Conservation (phyloP, 2,888 invertebrate genomes). For the Ernsta delagoae region DNA sequence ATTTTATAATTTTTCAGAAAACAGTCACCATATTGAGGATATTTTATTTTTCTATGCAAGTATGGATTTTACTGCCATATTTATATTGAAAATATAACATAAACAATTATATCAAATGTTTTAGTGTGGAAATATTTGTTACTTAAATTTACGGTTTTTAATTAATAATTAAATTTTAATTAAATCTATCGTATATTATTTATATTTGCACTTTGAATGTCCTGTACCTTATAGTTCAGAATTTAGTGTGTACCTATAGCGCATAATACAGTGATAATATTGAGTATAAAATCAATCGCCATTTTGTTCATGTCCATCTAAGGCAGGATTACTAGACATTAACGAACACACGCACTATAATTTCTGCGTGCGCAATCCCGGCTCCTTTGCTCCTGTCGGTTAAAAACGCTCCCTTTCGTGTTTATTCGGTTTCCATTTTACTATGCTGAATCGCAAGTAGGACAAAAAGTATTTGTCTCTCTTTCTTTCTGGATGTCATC, state of each 20-base stretch:
- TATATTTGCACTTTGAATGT: not conserved
- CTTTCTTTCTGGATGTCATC: conserved; percentile 66
- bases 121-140: conserved; percentile 33
- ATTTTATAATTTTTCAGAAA: not conserved
- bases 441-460: conserved; percentile 45
- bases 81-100: conserved; percentile 6
- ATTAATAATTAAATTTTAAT: conserved; percentile 36
- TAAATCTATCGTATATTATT: conserved; percentile 28
- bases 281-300: conserved; percentile 17
- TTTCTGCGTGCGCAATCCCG: conserved; percentile 73
- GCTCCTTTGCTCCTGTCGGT: conserved; percentile 59
- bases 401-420: conserved; percentile 52
- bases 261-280: not conserved
- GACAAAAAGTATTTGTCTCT: conserved; percentile 52
- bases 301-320: conserved; percentile 32
- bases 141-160: conserved; percentile 38
- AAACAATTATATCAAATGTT: conserved; percentile 30
- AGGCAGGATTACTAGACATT: conserved; percentile 22
- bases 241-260: not conserved
- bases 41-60: conserved; percentile 40
- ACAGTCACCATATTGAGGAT: not conserved
- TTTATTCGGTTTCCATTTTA: conserved; percentile 49
- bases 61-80: conserved; percentile 41
- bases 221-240: conserved; percentile 3
- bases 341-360: conserved; percentile 42